These are phyloP conservation scores for Aphelocoma coerulescens DNA, from an alignment of 2,113 vertebrate genomes.

Conservation along the genomic window DNA sequence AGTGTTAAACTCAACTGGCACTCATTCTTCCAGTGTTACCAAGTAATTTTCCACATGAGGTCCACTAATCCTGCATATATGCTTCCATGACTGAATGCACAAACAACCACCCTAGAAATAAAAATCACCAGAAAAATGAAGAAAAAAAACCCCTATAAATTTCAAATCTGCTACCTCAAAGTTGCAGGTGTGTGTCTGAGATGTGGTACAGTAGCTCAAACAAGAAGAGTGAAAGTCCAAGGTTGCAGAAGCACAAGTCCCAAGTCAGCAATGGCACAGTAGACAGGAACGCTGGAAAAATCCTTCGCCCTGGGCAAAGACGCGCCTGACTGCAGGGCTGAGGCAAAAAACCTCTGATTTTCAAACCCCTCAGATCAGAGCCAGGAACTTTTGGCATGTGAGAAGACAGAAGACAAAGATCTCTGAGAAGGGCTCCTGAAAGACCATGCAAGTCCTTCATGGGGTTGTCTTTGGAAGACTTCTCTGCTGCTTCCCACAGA, in stretches of 20 bases:
- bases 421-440: not conserved
- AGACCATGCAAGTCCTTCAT: not conserved
- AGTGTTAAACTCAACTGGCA: not conserved
- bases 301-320: not conserved
- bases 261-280: not conserved
- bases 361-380: not conserved
- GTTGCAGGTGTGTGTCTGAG: not conserved
- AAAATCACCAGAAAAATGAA: not conserved
- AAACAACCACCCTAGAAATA: not conserved
- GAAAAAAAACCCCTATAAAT: not conserved
- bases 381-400: not conserved
- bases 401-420: not conserved
- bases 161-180: not conserved
- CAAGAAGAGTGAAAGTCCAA: not conserved
- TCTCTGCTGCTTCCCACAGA: not conserved
- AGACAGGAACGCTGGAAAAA: not conserved
- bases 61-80: not conserved
- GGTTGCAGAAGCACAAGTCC: not conserved
- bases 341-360: not conserved
- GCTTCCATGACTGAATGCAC: rapidly evolving
- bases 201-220: not conserved
- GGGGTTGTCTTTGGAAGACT: not conserved
- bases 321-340: not conserved
- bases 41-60: not conserved
- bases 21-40: not conserved